phyloP scores from a whole-genome alignment of 1,140 invertebrate genomes.

The Druon quercuslanigerum region DNA sequence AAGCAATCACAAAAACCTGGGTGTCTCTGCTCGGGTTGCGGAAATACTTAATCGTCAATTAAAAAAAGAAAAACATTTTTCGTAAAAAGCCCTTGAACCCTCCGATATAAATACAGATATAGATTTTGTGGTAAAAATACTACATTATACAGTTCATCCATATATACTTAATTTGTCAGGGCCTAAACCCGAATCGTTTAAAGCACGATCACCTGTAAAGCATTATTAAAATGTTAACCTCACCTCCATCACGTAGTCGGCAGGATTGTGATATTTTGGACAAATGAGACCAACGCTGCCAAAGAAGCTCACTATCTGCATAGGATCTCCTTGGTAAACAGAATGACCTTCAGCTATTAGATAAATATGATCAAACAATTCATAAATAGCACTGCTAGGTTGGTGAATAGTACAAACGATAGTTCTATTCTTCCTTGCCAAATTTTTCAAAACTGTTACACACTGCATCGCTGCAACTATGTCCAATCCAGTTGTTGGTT shows the following conservation, averaged over 20 bases:
- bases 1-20: too few species aligned
- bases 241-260: constrained; percentile 92
- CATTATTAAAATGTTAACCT: constrained; percentile 47
- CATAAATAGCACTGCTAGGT: constrained; percentile 78
- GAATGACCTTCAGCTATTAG: constrained; percentile 89
- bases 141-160: too few species aligned
- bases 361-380: constrained; percentile 93
- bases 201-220: too few species aligned
- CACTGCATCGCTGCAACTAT: constrained; percentile 88
- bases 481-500: constrained; percentile 77
- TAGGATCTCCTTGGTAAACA: constrained; percentile 87
- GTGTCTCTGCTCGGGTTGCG: too few species aligned
- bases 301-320: constrained; percentile 86
- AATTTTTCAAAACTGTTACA: constrained; percentile 81
- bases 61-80: too few species aligned
- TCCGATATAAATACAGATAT: too few species aligned
- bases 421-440: constrained; percentile 82
- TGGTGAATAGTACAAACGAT: constrained; percentile 72
- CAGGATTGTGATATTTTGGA: constrained; percentile 94
- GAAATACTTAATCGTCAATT: too few species aligned
- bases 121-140: too few species aligned
- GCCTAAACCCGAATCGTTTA: too few species aligned
- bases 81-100: too few species aligned
- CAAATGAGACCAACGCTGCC: constrained; percentile 85
- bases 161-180: too few species aligned